These are phyloP conservation scores for Aethina tumida DNA, from an alignment of 1,140 invertebrate species.

Conservation along the genomic window DNA sequence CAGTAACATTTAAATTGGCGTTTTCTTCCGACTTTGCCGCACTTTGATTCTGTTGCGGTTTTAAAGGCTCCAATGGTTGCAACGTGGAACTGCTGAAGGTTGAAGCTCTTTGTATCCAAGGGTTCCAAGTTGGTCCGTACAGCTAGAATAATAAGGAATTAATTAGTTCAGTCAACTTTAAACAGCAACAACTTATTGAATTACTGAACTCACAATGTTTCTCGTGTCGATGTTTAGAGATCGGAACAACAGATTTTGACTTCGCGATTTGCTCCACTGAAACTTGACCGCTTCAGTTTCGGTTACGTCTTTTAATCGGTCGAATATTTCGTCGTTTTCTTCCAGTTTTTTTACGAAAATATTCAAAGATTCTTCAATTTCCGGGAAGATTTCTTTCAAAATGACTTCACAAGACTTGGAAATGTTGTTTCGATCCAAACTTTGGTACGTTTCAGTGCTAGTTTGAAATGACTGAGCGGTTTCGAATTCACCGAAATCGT, in stretches of 20 bases:
- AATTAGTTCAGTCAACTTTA: neutral
- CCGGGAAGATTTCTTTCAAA: conserved; percentile 23
- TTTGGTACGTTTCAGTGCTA: neutral
- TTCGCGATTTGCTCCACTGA: conserved; percentile 59
- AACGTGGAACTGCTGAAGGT: conserved; percentile 67
- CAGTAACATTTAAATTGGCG: conserved; percentile 20
- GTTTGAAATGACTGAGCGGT: conserved; percentile 1
- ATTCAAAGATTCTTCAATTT: conserved; percentile 4
- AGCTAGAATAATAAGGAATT: conserved; percentile 42
- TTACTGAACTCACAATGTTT: conserved; percentile 61
- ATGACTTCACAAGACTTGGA: conserved; percentile 14
- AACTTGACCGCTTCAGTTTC: conserved; percentile 58
- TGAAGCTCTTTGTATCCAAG: conserved; percentile 63
- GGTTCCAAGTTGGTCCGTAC: conserved; percentile 68
- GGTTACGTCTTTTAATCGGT: conserved; percentile 51
- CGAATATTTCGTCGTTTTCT: conserved; percentile 35
- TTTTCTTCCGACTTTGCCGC: conserved; percentile 22
- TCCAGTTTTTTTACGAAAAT: conserved; percentile 17
- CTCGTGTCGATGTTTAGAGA: conserved; percentile 70
- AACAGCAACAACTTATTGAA: conserved; percentile 6
- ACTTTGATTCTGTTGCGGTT: conserved; percentile 35
- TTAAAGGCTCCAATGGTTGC: conserved; percentile 64
- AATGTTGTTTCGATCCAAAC: neutral
- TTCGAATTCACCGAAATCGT: conserved; percentile 52
- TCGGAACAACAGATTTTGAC: conserved; percentile 56